Conservation (phyloP, 2,797 vertebrate genomes). For the Phoxinus dragarum region DNA sequence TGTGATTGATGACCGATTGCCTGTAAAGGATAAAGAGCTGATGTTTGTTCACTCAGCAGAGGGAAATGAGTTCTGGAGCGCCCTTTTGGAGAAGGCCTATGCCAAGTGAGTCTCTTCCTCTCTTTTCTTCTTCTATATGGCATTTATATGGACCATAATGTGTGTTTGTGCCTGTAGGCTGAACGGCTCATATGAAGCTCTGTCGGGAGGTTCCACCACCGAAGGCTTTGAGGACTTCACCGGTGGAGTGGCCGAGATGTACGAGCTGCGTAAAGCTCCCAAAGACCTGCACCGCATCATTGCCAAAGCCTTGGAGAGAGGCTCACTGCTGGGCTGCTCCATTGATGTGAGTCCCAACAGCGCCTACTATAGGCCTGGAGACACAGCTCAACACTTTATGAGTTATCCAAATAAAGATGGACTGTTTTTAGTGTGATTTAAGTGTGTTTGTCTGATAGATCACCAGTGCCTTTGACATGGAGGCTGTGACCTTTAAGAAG, state of each 20-base stretch:
- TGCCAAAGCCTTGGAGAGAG: conserved; percentile 82
- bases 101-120: conserved; percentile 80
- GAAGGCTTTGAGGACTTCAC: conserved; percentile 96
- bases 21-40: conserved; percentile 85
- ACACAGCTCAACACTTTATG: not conserved
- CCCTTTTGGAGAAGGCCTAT: conserved; percentile 93
- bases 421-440: not conserved
- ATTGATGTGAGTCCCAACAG: conserved; percentile 82
- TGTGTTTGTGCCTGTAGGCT: conserved; percentile 68
- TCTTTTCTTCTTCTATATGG: not conserved
- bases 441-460: conserved; percentile 74
- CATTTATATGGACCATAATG: too few species aligned
- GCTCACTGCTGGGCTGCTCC: conserved; percentile 90
- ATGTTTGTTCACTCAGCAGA: conserved; percentile 88
- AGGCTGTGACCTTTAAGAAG: conserved; percentile 89
- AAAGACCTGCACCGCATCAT: conserved; percentile 83
- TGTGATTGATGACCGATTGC: conserved; percentile 88
- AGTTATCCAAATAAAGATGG: not conserved
- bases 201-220: conserved; percentile 88
- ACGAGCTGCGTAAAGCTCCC: conserved; percentile 81
- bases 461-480: conserved; percentile 83
- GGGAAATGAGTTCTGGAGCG: conserved; percentile 88
- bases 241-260: conserved; percentile 86
- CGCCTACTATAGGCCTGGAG: conserved; percentile 1
- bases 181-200: conserved; percentile 87